Base-by-base conservation (phyloP, 2,113 vertebrate species). In the Rhadina sibilatrix region DNA sequence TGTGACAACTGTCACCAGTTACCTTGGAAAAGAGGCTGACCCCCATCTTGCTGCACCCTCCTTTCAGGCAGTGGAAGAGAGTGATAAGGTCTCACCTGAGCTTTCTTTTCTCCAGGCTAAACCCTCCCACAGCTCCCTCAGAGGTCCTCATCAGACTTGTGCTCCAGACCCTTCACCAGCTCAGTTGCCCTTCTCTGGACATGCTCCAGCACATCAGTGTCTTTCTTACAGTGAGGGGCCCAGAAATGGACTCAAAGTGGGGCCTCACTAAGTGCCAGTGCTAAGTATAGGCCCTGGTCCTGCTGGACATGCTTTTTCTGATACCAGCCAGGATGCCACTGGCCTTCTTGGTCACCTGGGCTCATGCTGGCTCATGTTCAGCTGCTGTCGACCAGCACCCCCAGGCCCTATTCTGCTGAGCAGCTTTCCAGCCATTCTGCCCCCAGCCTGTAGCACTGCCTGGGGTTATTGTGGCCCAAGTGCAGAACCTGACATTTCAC, bases 191-290 rank as follows among this genome's bases (percentile, higher is more conserved):
- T 77, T 65, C 31, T 44, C 27, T 50, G 60, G 44, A 52, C 18
- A 30, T 0, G 0, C 27, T 65, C 8, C 52, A 81, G 44, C 33
- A 9, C n/a, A 3, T 75, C 60, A 38, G 1, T 65, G 69, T 65
- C 23, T 37, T 65, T 38, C 44, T 27, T 81, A 22, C 10, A 57
- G 27, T 46, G 19, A 74, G 33, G 8, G 52, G 12, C 33, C 60
- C 33, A 59, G 23, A 44, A 24, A 23, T 59, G 33, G 22, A 11
- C 40, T 57, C 1, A 0, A 64, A 18, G 42, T 64, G 25, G 31
- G 59, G 31, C 42, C 50, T 72, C 0, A 0, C n/a, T n/a, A n/a
- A n/a, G n/a, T n/a, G n/a, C n/a, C 24, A 42, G 21, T 64, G 35
- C 42, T 21, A 42, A 42, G 11, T 50, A 17, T 4, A 22, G 25